Percentiles rank a stretch among this genome's conserved stretches.
Evolutionary conservation across 2,888 invertebrate species (phyloP).

Genomic region (Smittia aterrima): DNA sequence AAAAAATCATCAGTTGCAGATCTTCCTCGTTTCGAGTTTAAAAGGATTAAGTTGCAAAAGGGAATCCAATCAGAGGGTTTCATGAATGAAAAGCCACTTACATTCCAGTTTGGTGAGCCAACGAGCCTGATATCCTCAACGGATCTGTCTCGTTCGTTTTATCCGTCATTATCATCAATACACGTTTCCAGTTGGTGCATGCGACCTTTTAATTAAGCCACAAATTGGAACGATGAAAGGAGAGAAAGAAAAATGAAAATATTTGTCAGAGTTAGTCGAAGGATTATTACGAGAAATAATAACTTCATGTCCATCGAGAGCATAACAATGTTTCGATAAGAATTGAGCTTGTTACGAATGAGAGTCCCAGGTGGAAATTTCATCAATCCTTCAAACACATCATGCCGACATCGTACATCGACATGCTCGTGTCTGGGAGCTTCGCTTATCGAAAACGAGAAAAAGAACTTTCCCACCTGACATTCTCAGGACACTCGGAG

Average conservation of each 20-base stretch:
- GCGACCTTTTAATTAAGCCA: constrained; percentile 64
- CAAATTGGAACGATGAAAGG: background rate
- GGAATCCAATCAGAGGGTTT: background rate
- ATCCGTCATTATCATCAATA: constrained; percentile 77
- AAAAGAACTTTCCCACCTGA: constrained; percentile 18
- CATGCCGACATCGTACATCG: background rate
- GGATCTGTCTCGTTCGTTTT: constrained; percentile 68
- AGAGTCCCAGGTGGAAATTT: background rate
- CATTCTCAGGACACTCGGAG: constrained; percentile 3
- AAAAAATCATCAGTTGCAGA: background rate
- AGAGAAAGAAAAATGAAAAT: background rate
- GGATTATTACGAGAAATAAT: background rate
- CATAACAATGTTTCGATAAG: constrained; percentile 14
- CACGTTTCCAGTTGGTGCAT: constrained; percentile 92
- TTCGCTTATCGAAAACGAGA: background rate
- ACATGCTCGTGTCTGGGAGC: background rate
- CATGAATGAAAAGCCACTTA: constrained; percentile 56
- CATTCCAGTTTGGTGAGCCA: constrained; percentile 72
- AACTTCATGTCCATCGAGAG: background rate
- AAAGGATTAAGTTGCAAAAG: constrained; percentile 16
- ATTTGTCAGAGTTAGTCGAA: background rate
- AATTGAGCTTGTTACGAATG: background rate
- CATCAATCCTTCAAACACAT: background rate
- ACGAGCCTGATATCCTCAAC: constrained; percentile 70
- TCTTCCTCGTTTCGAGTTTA: background rate